Base-by-base conservation (phyloP, 2,797 vertebrate genomes). In the Pangasius djambal region DNA sequence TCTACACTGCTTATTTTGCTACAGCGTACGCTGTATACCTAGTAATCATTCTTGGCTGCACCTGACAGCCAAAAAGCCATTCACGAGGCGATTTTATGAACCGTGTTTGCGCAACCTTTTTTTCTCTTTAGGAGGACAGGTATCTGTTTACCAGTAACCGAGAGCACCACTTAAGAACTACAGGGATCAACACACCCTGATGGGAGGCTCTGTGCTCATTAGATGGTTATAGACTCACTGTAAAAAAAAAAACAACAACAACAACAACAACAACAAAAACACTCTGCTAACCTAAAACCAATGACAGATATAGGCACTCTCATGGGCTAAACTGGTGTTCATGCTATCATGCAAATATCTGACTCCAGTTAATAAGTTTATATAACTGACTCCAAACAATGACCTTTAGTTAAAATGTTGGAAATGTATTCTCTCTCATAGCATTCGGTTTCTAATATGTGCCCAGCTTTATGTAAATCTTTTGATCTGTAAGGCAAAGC, bases 111-210 rank as follows among this genome's bases (percentile, higher is more conserved):
- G 59, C 78, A 81, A 59, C 31, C 1, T 37, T 57, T 40, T 83
- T 61, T 44, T 16, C 20, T 61, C 4, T 37, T 61, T 25, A 6
- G 20, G 18, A 61, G 34, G 34, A 61, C 22, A 22, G 55, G 52
- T 57, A 59, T 82, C 78, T 81, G 78, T 79, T 81, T 81, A 81
- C 52, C 55, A 59, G 18, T 34, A 31, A 79, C 50, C 50, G 9
- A 50, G 44, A n/a, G 16, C 50, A n/a, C 9, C 44, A 79, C 16
- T 37, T 59, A 20, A n/a, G 28, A 52, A 16, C 4, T 25, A 52
- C 52, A 34, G 77, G 25, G 6, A 52, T 6, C 44, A 28, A 31
- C 48, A 31, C 77, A 18, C 50, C 77, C 50, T n/a, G 48, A 31
- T 55, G 50, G 28, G 25, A 9, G 50, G 6, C 50, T 55, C 6